phyloP scores from a whole-genome alignment of 2,113 vertebrate genomes.

The Saccopteryx leptura region DNA sequence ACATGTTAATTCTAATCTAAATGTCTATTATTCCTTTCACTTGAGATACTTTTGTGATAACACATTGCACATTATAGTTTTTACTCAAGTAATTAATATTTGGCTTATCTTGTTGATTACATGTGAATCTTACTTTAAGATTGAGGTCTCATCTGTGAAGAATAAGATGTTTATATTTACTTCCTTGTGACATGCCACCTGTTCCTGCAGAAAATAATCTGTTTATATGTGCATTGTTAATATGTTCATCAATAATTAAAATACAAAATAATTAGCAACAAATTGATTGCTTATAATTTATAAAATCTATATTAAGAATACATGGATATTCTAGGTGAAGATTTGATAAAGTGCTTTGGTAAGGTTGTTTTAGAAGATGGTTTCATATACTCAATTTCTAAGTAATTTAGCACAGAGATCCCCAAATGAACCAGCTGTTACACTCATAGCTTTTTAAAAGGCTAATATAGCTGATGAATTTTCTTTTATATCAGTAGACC shows the following conservation, averaged over 20 bases:
- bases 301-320: neutral
- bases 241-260: neutral
- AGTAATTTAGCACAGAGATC: neutral
- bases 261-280: neutral
- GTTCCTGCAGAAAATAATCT: neutral
- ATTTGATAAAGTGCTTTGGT: neutral
- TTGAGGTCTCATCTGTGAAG: neutral
- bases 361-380: neutral
- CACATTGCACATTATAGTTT: neutral
- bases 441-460: neutral
- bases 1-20: neutral
- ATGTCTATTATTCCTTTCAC: neutral
- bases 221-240: neutral
- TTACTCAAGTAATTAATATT: neutral
- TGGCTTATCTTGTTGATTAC: neutral
- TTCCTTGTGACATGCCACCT: neutral
- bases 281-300: neutral
- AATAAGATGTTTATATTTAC: neutral
- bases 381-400: conserved; percentile 47
- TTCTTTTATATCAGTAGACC: neutral
- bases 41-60: neutral
- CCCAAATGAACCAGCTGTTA: neutral
- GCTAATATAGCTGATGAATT: neutral
- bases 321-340: neutral
- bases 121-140: neutral